phyloP scores from a whole-genome alignment of 2,888 invertebrate genomes.

The Chrysopilus asiliformis region DNA sequence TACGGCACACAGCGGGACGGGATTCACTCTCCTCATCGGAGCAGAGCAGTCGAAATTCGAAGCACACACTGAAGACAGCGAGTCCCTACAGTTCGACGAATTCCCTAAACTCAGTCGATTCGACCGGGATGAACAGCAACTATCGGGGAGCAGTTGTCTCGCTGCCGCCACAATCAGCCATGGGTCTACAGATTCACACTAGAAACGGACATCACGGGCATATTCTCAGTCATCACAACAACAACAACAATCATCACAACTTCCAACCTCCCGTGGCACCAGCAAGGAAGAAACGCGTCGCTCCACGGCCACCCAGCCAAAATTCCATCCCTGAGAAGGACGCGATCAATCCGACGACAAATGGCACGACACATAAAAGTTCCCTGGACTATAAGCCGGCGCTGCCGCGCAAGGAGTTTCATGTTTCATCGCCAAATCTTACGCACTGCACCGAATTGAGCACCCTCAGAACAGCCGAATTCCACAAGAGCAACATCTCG shows the following conservation, averaged over 20 bases:
- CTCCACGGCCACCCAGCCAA: slow-evolving; percentile 34
- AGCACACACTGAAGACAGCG: slow-evolving; percentile 31
- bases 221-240: background rate
- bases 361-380: background rate
- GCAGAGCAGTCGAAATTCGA: slow-evolving; percentile 33
- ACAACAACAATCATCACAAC: background rate
- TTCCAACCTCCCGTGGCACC: slow-evolving; percentile 20
- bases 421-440: slow-evolving; percentile 32
- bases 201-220: background rate
- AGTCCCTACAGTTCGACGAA: slow-evolving; percentile 37
- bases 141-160: slow-evolving; percentile 22
- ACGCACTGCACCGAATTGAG: slow-evolving; percentile 12
- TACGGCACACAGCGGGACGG: slow-evolving; percentile 25
- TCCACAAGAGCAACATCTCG: slow-evolving; percentile 17
- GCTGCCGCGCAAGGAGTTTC: slow-evolving; percentile 25
- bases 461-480: slow-evolving; percentile 10
- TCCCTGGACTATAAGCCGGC: background rate
- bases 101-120: slow-evolving; percentile 35
- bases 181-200: background rate
- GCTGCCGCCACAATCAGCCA: slow-evolving; percentile 13
- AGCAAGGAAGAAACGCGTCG: slow-evolving; percentile 33
- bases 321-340: slow-evolving; percentile 22
- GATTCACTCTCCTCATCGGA: slow-evolving; percentile 35
- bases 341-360: slow-evolving; percentile 2
- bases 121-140: slow-evolving; percentile 32